A percentile compares a stretch with the other conserved stretches of the same genome.
Conservation (phyloP, 1,140 invertebrate genomes). For the Scaptomyza montana region DNA sequence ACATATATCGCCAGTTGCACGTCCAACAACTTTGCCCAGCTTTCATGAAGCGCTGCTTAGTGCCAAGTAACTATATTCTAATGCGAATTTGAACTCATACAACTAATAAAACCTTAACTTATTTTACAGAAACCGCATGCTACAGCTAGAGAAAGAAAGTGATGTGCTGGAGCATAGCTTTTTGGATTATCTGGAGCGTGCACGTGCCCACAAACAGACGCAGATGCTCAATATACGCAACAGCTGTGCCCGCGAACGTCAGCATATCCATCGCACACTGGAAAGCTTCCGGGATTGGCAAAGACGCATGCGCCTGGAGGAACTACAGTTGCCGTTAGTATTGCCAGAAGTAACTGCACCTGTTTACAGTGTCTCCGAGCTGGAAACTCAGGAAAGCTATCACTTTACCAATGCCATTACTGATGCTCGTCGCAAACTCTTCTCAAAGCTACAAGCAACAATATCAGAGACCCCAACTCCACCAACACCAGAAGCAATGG, state of each 20-base stretch:
- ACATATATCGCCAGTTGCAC: neutral
- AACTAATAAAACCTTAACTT: neutral
- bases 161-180: conserved; percentile 74
- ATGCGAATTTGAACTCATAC: neutral
- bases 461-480: neutral
- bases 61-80: conserved; percentile 51
- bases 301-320: conserved; percentile 13
- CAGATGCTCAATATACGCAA: conserved; percentile 14
- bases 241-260: conserved; percentile 27
- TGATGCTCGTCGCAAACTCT: conserved; percentile 50
- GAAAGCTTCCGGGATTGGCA: conserved; percentile 50
- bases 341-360: conserved; percentile 27
- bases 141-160: conserved; percentile 76
- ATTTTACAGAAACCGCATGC: conserved; percentile 61
- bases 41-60: conserved; percentile 56
- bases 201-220: conserved; percentile 37
- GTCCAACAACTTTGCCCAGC: conserved; percentile 7
- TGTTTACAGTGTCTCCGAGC: conserved; percentile 28
- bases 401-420: conserved; percentile 63
- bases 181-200: conserved; percentile 61
- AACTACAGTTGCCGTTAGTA: neutral
- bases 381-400: conserved; percentile 44
- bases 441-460: conserved; percentile 28
- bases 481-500: conserved; percentile 1
- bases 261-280: conserved; percentile 43